Conservation (phyloP, 2,113 vertebrate species). For the Emberiza fucata region DNA sequence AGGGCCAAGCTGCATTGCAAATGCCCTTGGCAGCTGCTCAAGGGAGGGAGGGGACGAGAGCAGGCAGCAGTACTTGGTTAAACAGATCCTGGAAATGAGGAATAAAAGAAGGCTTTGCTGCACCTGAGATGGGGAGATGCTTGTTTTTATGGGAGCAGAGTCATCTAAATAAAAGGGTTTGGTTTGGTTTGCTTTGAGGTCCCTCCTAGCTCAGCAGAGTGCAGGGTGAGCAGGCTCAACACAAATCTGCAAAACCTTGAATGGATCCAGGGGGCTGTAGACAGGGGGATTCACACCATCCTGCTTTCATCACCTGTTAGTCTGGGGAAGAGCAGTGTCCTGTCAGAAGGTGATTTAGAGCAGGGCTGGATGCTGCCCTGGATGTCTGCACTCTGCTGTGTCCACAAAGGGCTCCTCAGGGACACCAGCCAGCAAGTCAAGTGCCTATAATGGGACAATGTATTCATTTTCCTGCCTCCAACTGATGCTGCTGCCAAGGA, state of each 20-base stretch:
- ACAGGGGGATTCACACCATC: not conserved
- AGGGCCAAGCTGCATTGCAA: slow-evolving; percentile 47
- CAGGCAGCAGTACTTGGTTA: not conserved
- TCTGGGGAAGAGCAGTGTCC: not conserved
- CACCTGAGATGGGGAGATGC: not conserved
- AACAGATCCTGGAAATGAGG: not conserved
- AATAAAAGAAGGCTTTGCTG: not conserved
- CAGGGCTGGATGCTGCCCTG: not conserved
- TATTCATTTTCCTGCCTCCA: slow-evolving; percentile 38
- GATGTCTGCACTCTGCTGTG: not conserved
- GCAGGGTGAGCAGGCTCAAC: not conserved
- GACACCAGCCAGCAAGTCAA: slow-evolving; percentile 27
- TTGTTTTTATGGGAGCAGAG: rapidly evolving
- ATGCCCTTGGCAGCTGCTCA: slow-evolving; percentile 25
- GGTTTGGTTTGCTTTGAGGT: not conserved
- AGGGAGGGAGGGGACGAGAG: not conserved
- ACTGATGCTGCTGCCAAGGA: not conserved
- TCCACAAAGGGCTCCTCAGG: slow-evolving; percentile 7
- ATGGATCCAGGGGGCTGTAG: not conserved
- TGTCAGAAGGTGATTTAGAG: slow-evolving; percentile 23
- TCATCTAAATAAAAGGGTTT: not conserved
- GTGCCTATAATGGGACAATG: slow-evolving; percentile 35
- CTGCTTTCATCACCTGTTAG: not conserved
- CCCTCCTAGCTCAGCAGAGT: not conserved
- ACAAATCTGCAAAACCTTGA: not conserved